A percentile compares a stretch with the other conserved stretches of the same genome.
These are phyloP conservation scores for Tyria jacobaeae DNA, from an alignment of 2,888 invertebrate genomes.

Conservation along the genomic window DNA sequence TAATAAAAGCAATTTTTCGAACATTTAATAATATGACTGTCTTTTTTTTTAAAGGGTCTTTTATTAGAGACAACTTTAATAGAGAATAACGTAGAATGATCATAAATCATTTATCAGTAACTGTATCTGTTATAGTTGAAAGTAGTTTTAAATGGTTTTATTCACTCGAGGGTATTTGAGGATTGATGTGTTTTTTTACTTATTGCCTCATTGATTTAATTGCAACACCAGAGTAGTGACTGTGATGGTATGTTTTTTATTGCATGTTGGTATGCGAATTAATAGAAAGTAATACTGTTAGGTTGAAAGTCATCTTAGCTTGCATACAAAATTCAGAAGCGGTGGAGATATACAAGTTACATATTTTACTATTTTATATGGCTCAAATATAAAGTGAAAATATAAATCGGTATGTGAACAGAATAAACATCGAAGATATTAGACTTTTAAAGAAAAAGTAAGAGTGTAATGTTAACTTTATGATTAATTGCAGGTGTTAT, in stretches of 20 bases:
- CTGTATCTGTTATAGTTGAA: background rate
- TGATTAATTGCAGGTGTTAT: no score
- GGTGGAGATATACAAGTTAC: no score
- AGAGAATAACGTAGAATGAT: background rate
- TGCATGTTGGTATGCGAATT: background rate
- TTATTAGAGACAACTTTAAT: background rate
- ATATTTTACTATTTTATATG: no score
- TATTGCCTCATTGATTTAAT: background rate
- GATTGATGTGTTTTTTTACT: background rate
- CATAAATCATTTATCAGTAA: background rate
- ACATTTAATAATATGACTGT: background rate
- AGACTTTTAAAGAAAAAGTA: no score
- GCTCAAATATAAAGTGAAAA: no score
- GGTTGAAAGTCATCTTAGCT: no score
- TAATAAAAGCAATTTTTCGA: background rate
- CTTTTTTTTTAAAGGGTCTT: no score
- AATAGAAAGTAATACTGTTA: no score
- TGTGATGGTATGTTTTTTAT: background rate
- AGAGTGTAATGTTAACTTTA: no score
- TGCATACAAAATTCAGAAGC: background rate
- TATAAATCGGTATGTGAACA: no score
- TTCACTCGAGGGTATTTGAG: background rate
- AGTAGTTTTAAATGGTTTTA: background rate
- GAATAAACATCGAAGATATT: no score
- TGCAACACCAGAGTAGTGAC: background rate